Base-by-base conservation (phyloP, 2,113 vertebrate genomes). In the Heterocephalus glaber region DNA sequence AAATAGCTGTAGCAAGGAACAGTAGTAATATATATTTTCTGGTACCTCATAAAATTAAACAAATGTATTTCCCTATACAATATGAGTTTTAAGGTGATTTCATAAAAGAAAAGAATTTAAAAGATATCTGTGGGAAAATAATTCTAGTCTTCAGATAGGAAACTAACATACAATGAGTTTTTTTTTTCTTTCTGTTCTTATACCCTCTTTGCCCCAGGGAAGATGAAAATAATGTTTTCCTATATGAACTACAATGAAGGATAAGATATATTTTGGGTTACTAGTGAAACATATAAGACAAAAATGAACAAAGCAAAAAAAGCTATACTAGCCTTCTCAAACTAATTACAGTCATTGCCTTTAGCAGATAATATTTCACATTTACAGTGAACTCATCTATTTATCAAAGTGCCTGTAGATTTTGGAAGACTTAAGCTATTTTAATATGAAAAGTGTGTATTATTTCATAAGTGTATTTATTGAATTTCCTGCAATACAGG, bases 271-370 rank as follows among this genome's bases (percentile, higher is more conserved):
- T 72, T 54, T 81, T 90, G 61, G 16, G 93, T 94, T 95, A 47
- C 49, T 87, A 63, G 22, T 49, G 47, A 92, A 96, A 89, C 3
- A 41, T 49, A 76, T 35, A 79, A 56, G 17, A 61, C 28, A 92
- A 92, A 87, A 94, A 56, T 94, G 12, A 97, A 76, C 49, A 92
- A 89, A 90, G 63, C 89, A 72, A 95, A 49, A 56, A 95, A 90
- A 85, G 13, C 11, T 87, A 61, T 65, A 86, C 61, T 54, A 61
- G 52, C 19, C 1, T 76, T 89, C 76, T 30, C 12, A 92, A 97
- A n/a, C 11, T 95, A 95, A 94, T 94, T 96, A 92, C 9, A 87
- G 35, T 44, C 56, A 92, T 58, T 76, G 52, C 26, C 17, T 94
- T 92, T 58, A 97, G 76, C 61, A 89, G 63, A 74, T 77, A 72